These are phyloP conservation scores for Mionectes olivaceus DNA, from an alignment of 2,797 vertebrate species.

Conservation along the genomic window DNA sequence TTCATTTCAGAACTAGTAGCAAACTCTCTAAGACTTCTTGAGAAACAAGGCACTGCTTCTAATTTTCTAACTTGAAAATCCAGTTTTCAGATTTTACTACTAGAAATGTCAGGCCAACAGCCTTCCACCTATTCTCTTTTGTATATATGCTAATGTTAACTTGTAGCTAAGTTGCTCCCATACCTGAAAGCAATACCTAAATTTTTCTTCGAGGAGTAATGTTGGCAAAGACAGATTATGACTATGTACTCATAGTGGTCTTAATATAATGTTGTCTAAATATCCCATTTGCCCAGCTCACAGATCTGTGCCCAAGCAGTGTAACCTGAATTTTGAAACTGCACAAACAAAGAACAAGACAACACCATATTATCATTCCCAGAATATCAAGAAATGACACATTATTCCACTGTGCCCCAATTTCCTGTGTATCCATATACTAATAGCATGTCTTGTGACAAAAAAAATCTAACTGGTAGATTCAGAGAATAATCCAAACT, in stretches of 20 bases:
- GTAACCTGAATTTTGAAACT: neutral
- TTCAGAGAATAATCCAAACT: neutral
- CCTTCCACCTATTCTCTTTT: neutral
- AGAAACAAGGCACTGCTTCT: constrained; percentile 4
- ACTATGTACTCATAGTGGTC: neutral
- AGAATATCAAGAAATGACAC: neutral
- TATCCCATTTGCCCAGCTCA: neutral
- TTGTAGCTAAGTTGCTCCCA: neutral
- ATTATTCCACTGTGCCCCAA: neutral
- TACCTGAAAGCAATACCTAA: neutral
- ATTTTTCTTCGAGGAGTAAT: neutral
- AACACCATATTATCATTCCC: neutral
- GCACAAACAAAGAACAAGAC: neutral
- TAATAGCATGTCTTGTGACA: neutral
- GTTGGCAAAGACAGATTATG: neutral
- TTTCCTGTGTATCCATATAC: neutral
- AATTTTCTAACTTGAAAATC: neutral
- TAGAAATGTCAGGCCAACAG: neutral
- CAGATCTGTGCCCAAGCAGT: neutral
- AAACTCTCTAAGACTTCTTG: neutral
- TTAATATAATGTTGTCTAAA: neutral
- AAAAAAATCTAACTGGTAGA: neutral
- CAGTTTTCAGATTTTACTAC: constrained; percentile 2
- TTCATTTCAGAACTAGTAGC: constrained; percentile 18
- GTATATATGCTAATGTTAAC: neutral